Evolutionary conservation across 2,113 vertebrate genomes (phyloP).

Genomic region (Myotis davidii): DNA sequence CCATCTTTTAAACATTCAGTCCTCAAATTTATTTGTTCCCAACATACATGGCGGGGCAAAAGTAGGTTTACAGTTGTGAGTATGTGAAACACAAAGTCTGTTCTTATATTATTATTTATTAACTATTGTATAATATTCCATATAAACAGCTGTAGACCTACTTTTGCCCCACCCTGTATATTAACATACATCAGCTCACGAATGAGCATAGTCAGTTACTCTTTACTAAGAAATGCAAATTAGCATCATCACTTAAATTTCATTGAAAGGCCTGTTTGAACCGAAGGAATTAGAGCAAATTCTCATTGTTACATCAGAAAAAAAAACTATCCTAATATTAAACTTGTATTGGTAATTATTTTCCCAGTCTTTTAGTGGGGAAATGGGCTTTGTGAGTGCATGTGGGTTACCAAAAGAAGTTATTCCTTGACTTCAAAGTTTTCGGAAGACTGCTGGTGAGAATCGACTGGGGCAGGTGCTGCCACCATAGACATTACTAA

Average conservation of each 20-base stretch:
- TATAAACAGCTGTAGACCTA: background rate
- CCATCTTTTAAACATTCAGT: conserved; percentile 11
- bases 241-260: conserved; percentile 11
- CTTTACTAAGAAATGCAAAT: conserved; percentile 11
- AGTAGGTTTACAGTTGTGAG: background rate
- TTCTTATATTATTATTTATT: background rate
- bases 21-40: conserved; percentile 49
- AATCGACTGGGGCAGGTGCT: background rate
- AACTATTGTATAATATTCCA: background rate
- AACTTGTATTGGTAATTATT: conserved; percentile 41
- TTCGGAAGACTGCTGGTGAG: conserved; percentile 35
- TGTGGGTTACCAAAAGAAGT: background rate
- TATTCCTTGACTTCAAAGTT: background rate
- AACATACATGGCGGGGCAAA: background rate
- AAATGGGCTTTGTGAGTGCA: conserved; percentile 34
- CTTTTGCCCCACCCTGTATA: background rate
- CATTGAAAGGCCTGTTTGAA: conserved; percentile 21
- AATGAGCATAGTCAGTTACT: background rate
- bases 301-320: conserved; percentile 82
- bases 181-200: conserved; percentile 1
- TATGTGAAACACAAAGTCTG: background rate
- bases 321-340: conserved; percentile 44
- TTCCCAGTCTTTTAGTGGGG: conserved; percentile 28
- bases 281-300: conserved; percentile 37
- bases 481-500: conserved; percentile 14